A percentile compares a stretch with the other conserved stretches of the same genome.
phyloP scores from a whole-genome alignment of 1,140 invertebrate genomes.

The Hestina assimilis region DNA sequence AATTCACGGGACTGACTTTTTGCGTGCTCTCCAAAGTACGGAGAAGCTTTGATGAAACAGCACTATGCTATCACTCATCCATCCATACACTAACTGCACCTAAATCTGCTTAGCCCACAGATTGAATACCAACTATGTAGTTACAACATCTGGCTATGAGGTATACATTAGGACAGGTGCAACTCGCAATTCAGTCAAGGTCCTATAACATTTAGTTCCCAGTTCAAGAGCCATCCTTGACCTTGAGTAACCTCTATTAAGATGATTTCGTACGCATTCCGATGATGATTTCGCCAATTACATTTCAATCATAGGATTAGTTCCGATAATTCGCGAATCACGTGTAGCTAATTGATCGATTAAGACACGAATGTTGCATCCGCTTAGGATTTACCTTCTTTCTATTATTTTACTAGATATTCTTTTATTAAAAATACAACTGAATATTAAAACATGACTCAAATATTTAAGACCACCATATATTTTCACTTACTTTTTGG shows the following conservation, averaged over 20 bases:
- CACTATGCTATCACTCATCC: too few species aligned
- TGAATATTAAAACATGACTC: too few species aligned
- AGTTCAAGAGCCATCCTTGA: constrained; percentile 24
- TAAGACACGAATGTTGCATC: constrained; percentile 24
- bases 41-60: too few species aligned
- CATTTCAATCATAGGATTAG: constrained; percentile 22
- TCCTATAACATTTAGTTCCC: neutral
- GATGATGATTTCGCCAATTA: constrained; percentile 23
- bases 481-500: too few species aligned
- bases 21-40: too few species aligned
- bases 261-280: constrained; percentile 23
- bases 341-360: constrained; percentile 27
- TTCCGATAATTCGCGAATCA: constrained; percentile 22
- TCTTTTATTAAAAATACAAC: too few species aligned
- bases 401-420: neutral
- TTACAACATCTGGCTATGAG: too few species aligned
- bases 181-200: neutral
- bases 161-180: neutral
- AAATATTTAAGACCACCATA: too few species aligned
- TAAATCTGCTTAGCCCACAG: too few species aligned
- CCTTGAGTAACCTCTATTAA: neutral
- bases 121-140: too few species aligned
- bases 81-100: too few species aligned
- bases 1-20: too few species aligned
- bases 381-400: constrained; percentile 10